These are phyloP conservation scores for Mactromeris polynyma DNA, from an alignment of 2,888 invertebrate genomes.

Conservation along the genomic window DNA sequence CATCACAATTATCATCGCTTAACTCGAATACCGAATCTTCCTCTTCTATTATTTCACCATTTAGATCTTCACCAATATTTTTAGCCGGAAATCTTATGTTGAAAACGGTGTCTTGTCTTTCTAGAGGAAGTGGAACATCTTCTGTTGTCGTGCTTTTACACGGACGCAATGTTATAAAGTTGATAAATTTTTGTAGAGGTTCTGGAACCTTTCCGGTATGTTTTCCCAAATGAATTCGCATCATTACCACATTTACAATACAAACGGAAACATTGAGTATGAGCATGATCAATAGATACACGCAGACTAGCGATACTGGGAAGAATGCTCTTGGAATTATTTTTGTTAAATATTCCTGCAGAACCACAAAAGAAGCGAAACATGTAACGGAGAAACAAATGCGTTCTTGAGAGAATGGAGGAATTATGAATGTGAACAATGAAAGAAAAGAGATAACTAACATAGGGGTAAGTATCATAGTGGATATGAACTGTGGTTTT, in stretches of 20 bases:
- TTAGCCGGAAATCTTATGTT: slow-evolving; percentile 4
- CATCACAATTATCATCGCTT: background rate
- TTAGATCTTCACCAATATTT: background rate
- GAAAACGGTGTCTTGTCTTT: slow-evolving; percentile 11
- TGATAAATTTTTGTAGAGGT: slow-evolving; percentile 27
- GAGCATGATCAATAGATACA: slow-evolving; percentile 60
- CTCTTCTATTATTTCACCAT: background rate
- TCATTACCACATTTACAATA: slow-evolving; percentile 43
- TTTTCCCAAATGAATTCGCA: slow-evolving; percentile 35
- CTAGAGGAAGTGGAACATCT: background rate
- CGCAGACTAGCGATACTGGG: slow-evolving; percentile 48
- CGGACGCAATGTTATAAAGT: slow-evolving; percentile 1
- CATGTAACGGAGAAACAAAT: slow-evolving; percentile 49
- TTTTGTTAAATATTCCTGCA: slow-evolving; percentile 47
- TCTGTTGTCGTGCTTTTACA: background rate
- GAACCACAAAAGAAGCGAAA: slow-evolving; percentile 49
- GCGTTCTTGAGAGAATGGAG: slow-evolving; percentile 48
- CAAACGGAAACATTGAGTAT: slow-evolving; percentile 35
- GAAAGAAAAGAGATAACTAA: slow-evolving; percentile 38
- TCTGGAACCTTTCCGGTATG: slow-evolving; percentile 33
- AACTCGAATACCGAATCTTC: slow-evolving; percentile 5
- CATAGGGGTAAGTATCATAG: slow-evolving; percentile 47
- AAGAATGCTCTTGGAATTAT: slow-evolving; percentile 44
- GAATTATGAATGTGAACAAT: slow-evolving; percentile 52
- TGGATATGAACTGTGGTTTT: slow-evolving; percentile 31